Conservation (phyloP, 2,113 vertebrate species). For the Bos indicus region DNA sequence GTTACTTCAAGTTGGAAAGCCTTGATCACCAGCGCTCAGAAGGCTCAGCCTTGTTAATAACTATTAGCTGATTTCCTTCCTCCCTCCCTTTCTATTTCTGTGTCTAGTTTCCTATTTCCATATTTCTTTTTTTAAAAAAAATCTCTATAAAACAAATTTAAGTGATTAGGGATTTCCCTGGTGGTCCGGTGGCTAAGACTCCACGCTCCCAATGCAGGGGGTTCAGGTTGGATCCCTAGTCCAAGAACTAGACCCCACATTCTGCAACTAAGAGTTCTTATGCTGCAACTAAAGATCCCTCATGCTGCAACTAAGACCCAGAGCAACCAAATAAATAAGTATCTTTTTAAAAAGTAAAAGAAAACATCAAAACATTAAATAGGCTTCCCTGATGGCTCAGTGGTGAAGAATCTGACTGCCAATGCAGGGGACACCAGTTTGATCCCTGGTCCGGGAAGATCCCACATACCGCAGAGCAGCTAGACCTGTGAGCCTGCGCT, state of each 20-base stretch:
- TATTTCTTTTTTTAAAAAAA: neutral
- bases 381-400: neutral
- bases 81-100: neutral
- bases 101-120: neutral
- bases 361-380: neutral
- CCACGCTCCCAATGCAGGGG: neutral
- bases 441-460: neutral
- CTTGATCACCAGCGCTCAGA: neutral
- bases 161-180: neutral
- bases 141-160: neutral
- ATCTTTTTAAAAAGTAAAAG: neutral
- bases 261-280: neutral
- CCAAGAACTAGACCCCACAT: neutral
- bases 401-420: neutral
- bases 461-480: rapidly evolving
- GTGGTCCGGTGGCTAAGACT: neutral
- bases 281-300: neutral
- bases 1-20: rapidly evolving
- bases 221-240: neutral
- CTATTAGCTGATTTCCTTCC: neutral
- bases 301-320: neutral
- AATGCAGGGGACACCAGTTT: neutral
- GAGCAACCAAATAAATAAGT: neutral
- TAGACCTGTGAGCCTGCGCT: neutral
- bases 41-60: rapidly evolving